Base-by-base conservation (phyloP, 2,888 invertebrate species). In the Napeogenes inachia region DNA sequence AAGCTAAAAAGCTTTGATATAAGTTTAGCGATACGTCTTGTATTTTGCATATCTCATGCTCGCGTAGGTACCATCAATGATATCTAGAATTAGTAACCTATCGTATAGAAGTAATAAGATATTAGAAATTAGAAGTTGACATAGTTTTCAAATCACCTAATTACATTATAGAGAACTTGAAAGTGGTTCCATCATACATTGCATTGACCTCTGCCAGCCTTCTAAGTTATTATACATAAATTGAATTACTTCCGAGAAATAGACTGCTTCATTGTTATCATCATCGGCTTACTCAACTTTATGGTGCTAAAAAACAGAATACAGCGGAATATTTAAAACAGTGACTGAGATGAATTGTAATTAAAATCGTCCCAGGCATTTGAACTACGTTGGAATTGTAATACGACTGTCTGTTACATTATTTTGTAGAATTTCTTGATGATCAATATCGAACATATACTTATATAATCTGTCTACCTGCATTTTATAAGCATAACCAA, bases 231-330 rank as follows among this genome's bases (percentile, higher is more conserved):
- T 70, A 70, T 66, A 70, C 67, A 63, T 62, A 62, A 57, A 60
- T 61, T 64, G 66, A 68, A 69, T 68, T 69, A 64, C 64, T 57
- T 62, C 61, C 62, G 58, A 62, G 66, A 61, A 67, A 68, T 62
- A 64, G 57, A 66, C 60, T 62, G 62, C 60, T 59, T 64, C 60
- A 60, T 65, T 65, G 64, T 66, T 62, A 33, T 53, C 8, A 10
- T 4, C 3, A 21, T 21, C 55, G 59, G 54, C 13, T 65, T 62
- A 63, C 56, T 57, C 59, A 56, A 13, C 62, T 60, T 56, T 64
- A 59, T 56, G 12, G 8, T 1, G 4, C 6, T 1, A 2, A 0
- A 8, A 33, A 45, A 62, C 35, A 53, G 53, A 45, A 10, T 13
- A 45, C 35, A 46, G 45, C 50, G 12, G 30, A n/a, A 13, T 47